Base-by-base conservation (phyloP, 1,140 invertebrate species). In the Drosophila busckii region DNA sequence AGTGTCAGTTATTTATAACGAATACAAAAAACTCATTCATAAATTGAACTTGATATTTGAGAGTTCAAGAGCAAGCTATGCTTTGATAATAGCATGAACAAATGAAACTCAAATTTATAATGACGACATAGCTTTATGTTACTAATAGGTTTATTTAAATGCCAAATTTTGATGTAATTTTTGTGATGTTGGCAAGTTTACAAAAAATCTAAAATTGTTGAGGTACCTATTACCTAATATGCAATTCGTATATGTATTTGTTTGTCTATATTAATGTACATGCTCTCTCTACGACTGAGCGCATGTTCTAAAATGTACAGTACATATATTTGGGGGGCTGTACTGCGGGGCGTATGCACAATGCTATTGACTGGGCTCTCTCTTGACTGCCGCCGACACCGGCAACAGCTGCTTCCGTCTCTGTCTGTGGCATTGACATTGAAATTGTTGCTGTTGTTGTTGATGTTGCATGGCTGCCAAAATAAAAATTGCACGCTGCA, bases 361-460 rank as follows among this genome's bases (percentile, higher is more conserved):
- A 34, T 34, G 20, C 29, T 20, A 19, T 37, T 37, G 32, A 28
- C 40, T 42, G 38, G 9, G 2, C 2, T 25, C 0, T 7, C 4
- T 23, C 20, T 40, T 20, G 22, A 2, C 20, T 25, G 28, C 32
- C 19, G 13, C 20, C 17, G 13, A 15, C 34, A 34, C 34, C 46
- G 52, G 19, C 17, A 31, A 6, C 32, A 7, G 5, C 10, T 6
- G 8, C 13, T 7, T 20, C 3, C 23, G 26, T 17, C 12, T 15
- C 17, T 34, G 38, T 19, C 13, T 35, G 25, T 69, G 70, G 41
- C 70, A 76, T 76, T 80, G 71, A 71, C 71, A 78, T 78, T 78
- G 71, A 52, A 49, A 25, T 12, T 28, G 38, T 53, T 44, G 50
- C 40, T 35, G 41, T 55, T 37, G 60, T 32, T 41, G 44, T 56